Evolutionary conservation across 2,888 invertebrate species (phyloP).

Genomic region (Callosobruchus maculatus): DNA sequence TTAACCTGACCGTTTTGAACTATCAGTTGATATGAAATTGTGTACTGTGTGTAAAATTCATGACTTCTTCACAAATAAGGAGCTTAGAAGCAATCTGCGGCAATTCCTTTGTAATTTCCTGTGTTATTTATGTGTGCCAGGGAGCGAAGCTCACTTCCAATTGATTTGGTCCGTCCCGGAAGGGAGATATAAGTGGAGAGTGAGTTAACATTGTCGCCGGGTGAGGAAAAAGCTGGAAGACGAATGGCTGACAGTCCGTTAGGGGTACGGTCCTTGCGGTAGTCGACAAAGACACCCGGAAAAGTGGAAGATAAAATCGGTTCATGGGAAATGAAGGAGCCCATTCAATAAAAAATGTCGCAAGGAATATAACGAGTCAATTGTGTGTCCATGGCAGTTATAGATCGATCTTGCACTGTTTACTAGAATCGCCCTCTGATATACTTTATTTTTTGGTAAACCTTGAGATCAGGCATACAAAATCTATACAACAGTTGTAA

Average conservation of each 20-base stretch:
- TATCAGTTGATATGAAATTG: too few relatives aligned
- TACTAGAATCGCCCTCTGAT: not conserved
- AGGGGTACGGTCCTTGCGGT: not conserved
- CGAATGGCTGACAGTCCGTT: not conserved
- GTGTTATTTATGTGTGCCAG: not conserved
- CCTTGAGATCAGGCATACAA: too few relatives aligned
- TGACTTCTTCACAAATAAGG: too few relatives aligned
- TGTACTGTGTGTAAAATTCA: too few relatives aligned
- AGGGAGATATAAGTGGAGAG: not conserved
- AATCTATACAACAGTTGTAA: too few relatives aligned
- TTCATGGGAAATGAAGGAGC: not conserved
- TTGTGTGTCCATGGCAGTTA: not conserved
- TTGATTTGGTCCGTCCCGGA: not conserved
- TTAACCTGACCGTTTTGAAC: too few relatives aligned
- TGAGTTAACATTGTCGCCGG: not conserved
- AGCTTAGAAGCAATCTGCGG: not conserved
- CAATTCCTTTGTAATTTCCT: not conserved
- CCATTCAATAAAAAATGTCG: not conserved
- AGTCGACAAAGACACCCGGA: not conserved
- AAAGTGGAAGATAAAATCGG: not conserved
- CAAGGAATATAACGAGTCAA: not conserved
- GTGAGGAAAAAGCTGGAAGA: not conserved
- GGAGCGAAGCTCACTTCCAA: not conserved
- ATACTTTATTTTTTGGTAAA: too few relatives aligned
- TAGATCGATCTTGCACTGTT: not conserved